Evolutionary conservation across 2,888 invertebrate genomes (phyloP), one percentile per base, ranked within the genome.

Genomic region (Diarsia dahlii): DNA sequence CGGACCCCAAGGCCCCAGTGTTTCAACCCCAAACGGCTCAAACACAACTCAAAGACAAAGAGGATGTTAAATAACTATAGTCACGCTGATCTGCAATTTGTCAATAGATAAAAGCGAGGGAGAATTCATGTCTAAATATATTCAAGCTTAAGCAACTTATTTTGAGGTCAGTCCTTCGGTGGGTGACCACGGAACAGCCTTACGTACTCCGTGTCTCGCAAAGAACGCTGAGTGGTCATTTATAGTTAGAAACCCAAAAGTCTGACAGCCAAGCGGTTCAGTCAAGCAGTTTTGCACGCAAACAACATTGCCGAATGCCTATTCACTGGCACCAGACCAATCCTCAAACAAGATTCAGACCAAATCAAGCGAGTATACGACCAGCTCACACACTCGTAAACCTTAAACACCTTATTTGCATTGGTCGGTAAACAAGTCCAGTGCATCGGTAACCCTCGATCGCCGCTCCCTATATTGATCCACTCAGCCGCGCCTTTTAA

Each of bases 381-480:
- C 2, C 34, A 50, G 20, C 15, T 54, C 48, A 46, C 63, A 63
- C 8, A 15, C 13, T 45, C 63, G 45, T 56, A n/a, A 64, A 74
- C n/a, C 28, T 28, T 64, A 64, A 69, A 69, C 62, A 28, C 69
- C 54, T 58, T 85, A 71, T 78, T 85, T 85, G 69, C 66, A 63
- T 48, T 85, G 74, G 39, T 28, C 15, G 20, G 65, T 56, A 82
- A 82, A 85, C 64, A 73, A 62, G 64, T 50, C 50, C 69, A 76
- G 72, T 83, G 83, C 82, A 85, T 58, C 58, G 15, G 68, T 82
- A 74, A 82, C 83, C 69, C 64, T 63, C 69, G 58, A 71, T 72
- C 48, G 66, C 74, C 78, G 20, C 74, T 48, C 83, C 74, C 52
- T 82, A 84, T 85, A 84, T 82, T 82, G 78, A 78, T 84, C 74